A percentile compares a stretch with the other conserved stretches of the same genome.
Conservation (phyloP, 2,113 vertebrate species). For the Amia ocellicauda region DNA sequence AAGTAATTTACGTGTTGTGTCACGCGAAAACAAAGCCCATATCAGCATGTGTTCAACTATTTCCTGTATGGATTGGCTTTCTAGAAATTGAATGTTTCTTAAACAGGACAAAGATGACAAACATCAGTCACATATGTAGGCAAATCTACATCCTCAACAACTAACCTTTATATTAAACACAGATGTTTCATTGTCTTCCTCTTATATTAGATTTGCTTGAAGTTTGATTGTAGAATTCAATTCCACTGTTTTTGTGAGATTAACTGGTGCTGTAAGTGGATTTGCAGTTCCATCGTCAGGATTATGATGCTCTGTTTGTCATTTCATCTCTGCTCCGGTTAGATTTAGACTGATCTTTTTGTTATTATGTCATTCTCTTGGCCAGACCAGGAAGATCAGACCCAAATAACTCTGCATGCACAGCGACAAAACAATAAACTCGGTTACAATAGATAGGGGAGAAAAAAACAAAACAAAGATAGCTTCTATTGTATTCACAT, state of each 20-base stretch:
- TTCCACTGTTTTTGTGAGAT: conserved; percentile 27
- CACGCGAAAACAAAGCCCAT: background rate
- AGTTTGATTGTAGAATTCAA: conserved; percentile 24
- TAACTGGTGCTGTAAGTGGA: conserved; percentile 46
- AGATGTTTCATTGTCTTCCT: conserved; percentile 20
- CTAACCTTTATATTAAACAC: conserved; percentile 20
- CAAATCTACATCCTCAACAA: background rate
- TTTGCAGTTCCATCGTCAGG: conserved; percentile 48
- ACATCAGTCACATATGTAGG: conserved; percentile 8
- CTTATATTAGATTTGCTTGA: conserved; percentile 11
- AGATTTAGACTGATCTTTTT: conserved; percentile 41
- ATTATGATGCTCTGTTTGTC: conserved; percentile 44
- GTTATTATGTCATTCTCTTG: conserved; percentile 41
- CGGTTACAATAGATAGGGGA: background rate
- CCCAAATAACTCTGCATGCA: conserved; percentile 20
- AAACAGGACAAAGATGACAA: background rate
- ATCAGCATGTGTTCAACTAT: conserved; percentile 7
- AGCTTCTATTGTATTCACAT: no score
- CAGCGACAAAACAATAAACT: conserved; percentile 24
- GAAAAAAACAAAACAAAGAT: background rate
- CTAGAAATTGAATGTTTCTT: background rate
- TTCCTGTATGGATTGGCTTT: background rate
- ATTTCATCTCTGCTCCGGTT: conserved; percentile 40
- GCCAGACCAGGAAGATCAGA: conserved; percentile 31
- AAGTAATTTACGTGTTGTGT: background rate